phyloP scores from a whole-genome alignment of 2,797 vertebrate genomes.

The Takifugu rubripes region DNA sequence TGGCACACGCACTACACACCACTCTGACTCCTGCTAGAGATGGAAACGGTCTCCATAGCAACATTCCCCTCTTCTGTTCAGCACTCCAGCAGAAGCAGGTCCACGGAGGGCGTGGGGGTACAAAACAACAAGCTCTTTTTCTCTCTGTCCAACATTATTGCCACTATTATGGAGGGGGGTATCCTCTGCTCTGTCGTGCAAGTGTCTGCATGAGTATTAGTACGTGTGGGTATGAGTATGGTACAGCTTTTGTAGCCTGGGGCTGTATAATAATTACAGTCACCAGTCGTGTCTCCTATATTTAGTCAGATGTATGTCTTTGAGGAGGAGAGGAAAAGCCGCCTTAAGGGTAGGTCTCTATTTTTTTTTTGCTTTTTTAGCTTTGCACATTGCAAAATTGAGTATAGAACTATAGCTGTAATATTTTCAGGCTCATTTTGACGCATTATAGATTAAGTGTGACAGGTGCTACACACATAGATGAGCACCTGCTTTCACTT shows the following conservation, averaged over 20 bases:
- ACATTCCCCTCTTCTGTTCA: constrained; percentile 85
- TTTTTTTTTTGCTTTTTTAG: constrained; percentile 46
- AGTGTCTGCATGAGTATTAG: constrained; percentile 5
- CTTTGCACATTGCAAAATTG: background rate
- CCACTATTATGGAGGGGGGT: constrained; percentile 37
- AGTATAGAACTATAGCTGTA: constrained; percentile 7
- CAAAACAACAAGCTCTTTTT: constrained; percentile 55
- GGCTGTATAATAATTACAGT: constrained; percentile 65
- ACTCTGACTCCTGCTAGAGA: constrained; percentile 71
- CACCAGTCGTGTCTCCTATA: constrained; percentile 54
- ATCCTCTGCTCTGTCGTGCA: constrained; percentile 22
- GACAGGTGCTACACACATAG: no score
- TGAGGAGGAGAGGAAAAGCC: constrained; percentile 51
- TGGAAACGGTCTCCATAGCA: constrained; percentile 92
- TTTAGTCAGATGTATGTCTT: constrained; percentile 56
- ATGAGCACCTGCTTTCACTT: background rate
- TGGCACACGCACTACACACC: constrained; percentile 44
- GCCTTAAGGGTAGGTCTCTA: constrained; percentile 55
- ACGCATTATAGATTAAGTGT: no score
- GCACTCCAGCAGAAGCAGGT: constrained; percentile 76
- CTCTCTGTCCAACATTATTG: constrained; percentile 55
- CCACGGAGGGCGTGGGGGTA: constrained; percentile 69
- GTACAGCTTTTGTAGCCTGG: constrained; percentile 25
- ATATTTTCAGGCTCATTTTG: background rate
- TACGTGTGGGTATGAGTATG: constrained; percentile 30